Percentiles rank a stretch among this genome's conserved stretches.
phyloP scores from a whole-genome alignment of 2,113 vertebrate genomes.

The Tragelaphus scriptus region DNA sequence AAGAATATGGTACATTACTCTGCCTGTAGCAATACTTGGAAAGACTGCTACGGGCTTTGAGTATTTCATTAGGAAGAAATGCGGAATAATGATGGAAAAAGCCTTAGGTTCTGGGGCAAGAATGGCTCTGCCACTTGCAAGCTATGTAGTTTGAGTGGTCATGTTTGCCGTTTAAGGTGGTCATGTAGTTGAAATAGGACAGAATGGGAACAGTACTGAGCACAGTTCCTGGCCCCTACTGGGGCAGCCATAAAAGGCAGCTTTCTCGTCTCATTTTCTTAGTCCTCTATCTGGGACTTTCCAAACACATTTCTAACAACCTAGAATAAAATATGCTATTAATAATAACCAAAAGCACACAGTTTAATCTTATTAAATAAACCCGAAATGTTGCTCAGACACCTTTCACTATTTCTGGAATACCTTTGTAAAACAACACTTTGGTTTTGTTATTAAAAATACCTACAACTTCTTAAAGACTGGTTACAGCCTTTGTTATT shows the following conservation, averaged over 20 bases:
- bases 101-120: neutral
- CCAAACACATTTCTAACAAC: constrained; percentile 12
- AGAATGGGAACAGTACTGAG: accelerated
- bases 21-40: neutral
- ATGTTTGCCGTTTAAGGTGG: neutral
- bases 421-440: neutral
- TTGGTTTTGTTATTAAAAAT: neutral
- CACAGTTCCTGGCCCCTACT: neutral
- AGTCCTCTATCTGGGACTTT: neutral
- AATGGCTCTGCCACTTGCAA: neutral
- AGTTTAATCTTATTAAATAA: constrained; percentile 23
- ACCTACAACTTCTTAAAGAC: neutral
- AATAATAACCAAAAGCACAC: neutral
- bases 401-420: constrained; percentile 23
- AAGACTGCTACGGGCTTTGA: neutral
- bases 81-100: neutral
- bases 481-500: neutral
- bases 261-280: neutral
- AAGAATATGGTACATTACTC: neutral
- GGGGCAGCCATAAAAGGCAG: neutral
- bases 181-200: neutral
- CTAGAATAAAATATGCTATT: neutral
- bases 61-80: neutral
- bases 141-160: neutral
- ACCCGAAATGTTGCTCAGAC: neutral